Evolutionary conservation across 2,113 vertebrate species (phyloP), one percentile per base, ranked within the genome.

Genomic region (Rhipidura dahli): DNA sequence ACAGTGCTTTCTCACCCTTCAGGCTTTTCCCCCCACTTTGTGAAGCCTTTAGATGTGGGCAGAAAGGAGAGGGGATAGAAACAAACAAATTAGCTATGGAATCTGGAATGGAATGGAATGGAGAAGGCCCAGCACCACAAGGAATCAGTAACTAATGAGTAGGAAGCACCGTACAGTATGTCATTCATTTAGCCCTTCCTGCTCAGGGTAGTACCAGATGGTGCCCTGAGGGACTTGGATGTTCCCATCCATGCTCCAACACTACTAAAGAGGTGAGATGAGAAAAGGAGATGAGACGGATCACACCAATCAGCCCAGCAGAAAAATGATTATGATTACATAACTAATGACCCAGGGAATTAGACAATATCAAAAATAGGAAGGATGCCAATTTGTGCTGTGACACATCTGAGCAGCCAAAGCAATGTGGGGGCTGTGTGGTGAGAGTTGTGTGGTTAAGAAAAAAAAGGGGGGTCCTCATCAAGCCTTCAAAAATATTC

Each of bases 301-400:
- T 81, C 95, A 80, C 83, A 86, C 94, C 95, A 93, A 72, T 97
- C 95, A 97, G 96, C 96, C 95, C 94, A 94, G 97, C 93, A 94
- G 95, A 97, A 97, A 97, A 97, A 97, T 97, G 82, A 97, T 97
- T 94, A 97, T 92, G 96, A 96, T 98, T 97, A 96, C 78, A 88
- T 89, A 97, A 97, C 96, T 97, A 98, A 98, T 97, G 97, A 97
- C 95, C 97, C 97, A 96, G 98, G 97, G 97, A 97, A 96, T 96
- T 97, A 97, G 96, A 91, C 83, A 68, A 97, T 97, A 96, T 96
- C 96, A 96, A 63, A 97, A 94, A 72, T 26, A 96, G 89, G 93
- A 96, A 93, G 83, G 37, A 17, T 87, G 94, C 94, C 93, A 97
- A 44, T 83, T 94, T 91, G 78, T 83, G 76, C 89, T 50, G 42